A percentile compares a stretch with the other conserved stretches of the same genome.
phyloP scores from a whole-genome alignment of 2,797 vertebrate species.

The Pogonophryne albipinna region DNA sequence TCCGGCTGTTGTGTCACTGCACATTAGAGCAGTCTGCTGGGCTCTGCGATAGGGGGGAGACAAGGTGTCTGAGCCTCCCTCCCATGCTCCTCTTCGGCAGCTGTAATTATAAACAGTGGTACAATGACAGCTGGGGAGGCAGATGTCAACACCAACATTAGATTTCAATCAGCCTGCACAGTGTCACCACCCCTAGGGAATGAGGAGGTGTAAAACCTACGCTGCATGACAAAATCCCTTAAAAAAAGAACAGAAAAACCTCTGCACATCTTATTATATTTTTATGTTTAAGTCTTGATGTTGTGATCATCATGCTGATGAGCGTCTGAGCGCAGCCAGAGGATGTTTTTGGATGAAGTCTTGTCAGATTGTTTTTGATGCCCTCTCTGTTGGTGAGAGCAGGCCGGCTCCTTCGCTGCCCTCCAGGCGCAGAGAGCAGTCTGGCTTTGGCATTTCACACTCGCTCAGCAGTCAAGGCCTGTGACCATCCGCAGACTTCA shows the following conservation, averaged over 20 bases:
- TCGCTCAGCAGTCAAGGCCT: slow-evolving; percentile 85
- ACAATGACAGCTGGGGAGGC: slow-evolving; percentile 80
- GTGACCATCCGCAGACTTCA: slow-evolving; percentile 84
- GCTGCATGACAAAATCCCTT: slow-evolving; percentile 31
- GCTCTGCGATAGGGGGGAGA: slow-evolving; percentile 66
- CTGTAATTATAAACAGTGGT: slow-evolving; percentile 80
- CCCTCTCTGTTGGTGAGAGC: slow-evolving; percentile 59
- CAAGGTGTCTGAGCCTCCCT: slow-evolving; percentile 79
- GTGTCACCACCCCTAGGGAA: slow-evolving; percentile 73
- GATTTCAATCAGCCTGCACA: slow-evolving; percentile 76
- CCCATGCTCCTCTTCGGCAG: slow-evolving; percentile 65
- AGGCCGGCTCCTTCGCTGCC: slow-evolving; percentile 68
- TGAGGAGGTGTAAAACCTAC: slow-evolving; percentile 64
- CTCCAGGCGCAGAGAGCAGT: slow-evolving; percentile 75
- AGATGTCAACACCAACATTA: slow-evolving; percentile 82
- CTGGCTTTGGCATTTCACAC: slow-evolving; percentile 89
- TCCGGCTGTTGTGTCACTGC: slow-evolving; percentile 68
- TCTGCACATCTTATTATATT: slow-evolving; percentile 15
- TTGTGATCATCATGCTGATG: slow-evolving; percentile 43
- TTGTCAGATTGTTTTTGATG: slow-evolving; percentile 79
- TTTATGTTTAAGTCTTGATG: slow-evolving; percentile 26
- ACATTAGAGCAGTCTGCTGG: slow-evolving; percentile 66
- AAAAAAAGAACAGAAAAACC: slow-evolving; percentile 29
- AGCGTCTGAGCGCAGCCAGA: slow-evolving; percentile 43
- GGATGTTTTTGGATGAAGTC: slow-evolving; percentile 66